Evolutionary conservation across 2,113 vertebrate genomes (phyloP), one percentile per base, ranked within the genome.

Genomic region (Paradisaea rubra): DNA sequence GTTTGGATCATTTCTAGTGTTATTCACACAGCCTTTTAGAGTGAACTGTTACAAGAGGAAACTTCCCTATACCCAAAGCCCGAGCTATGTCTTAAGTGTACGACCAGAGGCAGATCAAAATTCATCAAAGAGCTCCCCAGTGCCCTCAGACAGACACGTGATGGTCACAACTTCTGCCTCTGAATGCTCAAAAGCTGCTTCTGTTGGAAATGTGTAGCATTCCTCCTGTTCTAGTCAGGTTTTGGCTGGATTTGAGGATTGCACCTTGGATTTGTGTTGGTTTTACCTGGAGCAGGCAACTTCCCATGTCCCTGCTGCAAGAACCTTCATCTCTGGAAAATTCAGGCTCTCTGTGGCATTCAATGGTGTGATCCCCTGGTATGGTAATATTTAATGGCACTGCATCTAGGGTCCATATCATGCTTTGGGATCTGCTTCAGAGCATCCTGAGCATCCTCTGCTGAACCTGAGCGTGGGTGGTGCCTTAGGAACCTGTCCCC

Each of bases 11-110:
- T 81, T 83, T 81, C 86, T 60, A 21, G 33, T 81, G 72, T 60
- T 95, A 86, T 60, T 74, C 72, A 71, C 42, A 60, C n/a, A 90
- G 71, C 41, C 65, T 95, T 81, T 88, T 56, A 93, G 60, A 95
- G 59, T 9, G 39, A 96, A 81, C 54, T 50, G 13, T 86, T 68
- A 57, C 52, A 50, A 44, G 44, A 86, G 52, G 72, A 81, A 93
- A 52, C 41, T 78, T 91, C 41, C 57, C 44, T 41, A 56, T 59
- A 86, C 65, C 90, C 91, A 91, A 89, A 90, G 83, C 79, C 72
- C 65, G 49, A 89, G 71, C 60, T 64, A 3, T 13, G n/a, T 37
- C 65, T 90, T 49, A 54, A 84, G 77, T 15, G 72, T 42, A 53
- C 65, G 72, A 22, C 53, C 54, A 63, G 39, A 93, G 76, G n/a